phyloP scores from a whole-genome alignment of 2,797 vertebrate genomes.

The Myotis myotis region DNA sequence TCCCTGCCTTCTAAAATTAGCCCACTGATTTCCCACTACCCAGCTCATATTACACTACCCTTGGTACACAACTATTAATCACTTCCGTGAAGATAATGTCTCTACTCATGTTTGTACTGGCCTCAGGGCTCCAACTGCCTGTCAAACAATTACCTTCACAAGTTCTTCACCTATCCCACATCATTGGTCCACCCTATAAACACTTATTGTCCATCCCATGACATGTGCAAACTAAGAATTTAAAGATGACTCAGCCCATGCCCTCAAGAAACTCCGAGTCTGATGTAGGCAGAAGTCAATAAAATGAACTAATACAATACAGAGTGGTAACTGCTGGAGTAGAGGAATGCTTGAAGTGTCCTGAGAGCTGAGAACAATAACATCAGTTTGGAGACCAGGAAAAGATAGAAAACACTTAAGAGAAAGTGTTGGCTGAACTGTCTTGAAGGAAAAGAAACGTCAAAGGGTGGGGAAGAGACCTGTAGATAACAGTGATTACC shows the following conservation, averaged over 20 bases:
- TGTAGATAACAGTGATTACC: not conserved
- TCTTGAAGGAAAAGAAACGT: slow-evolving; percentile 6
- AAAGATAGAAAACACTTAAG: not conserved
- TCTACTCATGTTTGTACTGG: not conserved
- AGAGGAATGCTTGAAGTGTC: not conserved
- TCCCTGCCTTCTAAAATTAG: slow-evolving; percentile 23
- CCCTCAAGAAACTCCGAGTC: slow-evolving; percentile 16
- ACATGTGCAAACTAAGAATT: slow-evolving; percentile 8
- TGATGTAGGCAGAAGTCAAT: slow-evolving; percentile 9
- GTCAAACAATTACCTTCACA: not conserved
- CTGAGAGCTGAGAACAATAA: not conserved
- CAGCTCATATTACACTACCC: not conserved
- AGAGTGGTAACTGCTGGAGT: not conserved
- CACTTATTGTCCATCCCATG: not conserved
- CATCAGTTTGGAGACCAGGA: not conserved
- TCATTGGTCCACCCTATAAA: not conserved
- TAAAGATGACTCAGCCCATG: not conserved
- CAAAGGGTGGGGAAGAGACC: not conserved
- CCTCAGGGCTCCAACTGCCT: not conserved
- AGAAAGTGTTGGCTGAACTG: not conserved
- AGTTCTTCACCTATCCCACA: not conserved
- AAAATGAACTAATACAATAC: not conserved
- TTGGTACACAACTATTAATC: not conserved
- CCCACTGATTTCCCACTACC: not conserved
- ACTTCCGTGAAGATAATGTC: not conserved